Conservation (phyloP, 1,140 invertebrate genomes). For the Caenorhabditis tropicalis region DNA sequence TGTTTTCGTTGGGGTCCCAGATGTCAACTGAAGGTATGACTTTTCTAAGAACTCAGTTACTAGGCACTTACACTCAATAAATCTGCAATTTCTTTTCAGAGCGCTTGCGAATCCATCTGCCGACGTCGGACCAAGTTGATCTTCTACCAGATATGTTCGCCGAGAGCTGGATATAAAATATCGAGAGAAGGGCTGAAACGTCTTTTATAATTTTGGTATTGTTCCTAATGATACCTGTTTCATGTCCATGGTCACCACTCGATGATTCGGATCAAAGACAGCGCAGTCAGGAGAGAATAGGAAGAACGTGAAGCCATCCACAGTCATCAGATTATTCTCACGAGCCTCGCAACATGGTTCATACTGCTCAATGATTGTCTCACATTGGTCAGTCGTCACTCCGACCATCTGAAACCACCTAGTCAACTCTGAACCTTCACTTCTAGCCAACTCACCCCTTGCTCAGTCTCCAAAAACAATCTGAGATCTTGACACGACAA, state of each 20-base stretch:
- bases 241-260: slow-evolving; percentile 72
- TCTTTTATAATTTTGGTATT: slow-evolving; percentile 54
- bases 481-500: slow-evolving; percentile 77
- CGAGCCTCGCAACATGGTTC: slow-evolving; percentile 77
- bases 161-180: slow-evolving; percentile 79
- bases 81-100: slow-evolving; percentile 69
- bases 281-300: slow-evolving; percentile 77
- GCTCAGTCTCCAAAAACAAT: slow-evolving; percentile 78
- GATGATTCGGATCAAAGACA: slow-evolving; percentile 76
- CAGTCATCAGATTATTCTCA: slow-evolving; percentile 75
- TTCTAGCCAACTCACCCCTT: slow-evolving; percentile 78
- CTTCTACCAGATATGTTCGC: slow-evolving; percentile 78
- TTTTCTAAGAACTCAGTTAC: background rate
- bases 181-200: slow-evolving; percentile 75
- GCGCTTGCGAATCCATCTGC: slow-evolving; percentile 74
- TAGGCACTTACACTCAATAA: slow-evolving; percentile 66
- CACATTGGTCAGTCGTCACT: slow-evolving; percentile 75
- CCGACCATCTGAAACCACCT: slow-evolving; percentile 74
- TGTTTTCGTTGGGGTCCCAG: slow-evolving; percentile 75
- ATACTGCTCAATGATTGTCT: slow-evolving; percentile 76
- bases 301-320: slow-evolving; percentile 78
- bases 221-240: slow-evolving; percentile 70
- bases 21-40: slow-evolving; percentile 75
- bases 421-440: too few species aligned
- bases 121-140: slow-evolving; percentile 76